Evolutionary conservation across 1,140 invertebrate species (phyloP).

Genomic region (Drosophila simulans): DNA sequence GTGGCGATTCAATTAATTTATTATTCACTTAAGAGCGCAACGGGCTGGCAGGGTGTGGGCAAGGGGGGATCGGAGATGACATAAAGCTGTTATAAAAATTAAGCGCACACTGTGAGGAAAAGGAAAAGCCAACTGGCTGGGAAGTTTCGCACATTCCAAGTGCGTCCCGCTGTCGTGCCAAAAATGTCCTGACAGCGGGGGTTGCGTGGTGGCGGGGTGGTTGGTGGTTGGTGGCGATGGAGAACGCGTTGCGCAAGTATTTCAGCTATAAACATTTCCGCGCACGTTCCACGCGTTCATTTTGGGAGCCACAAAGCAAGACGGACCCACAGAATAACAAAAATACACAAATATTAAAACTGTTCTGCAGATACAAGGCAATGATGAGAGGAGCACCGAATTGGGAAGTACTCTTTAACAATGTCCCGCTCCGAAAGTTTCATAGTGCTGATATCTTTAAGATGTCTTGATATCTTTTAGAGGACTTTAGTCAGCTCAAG

Average conservation of each 20-base stretch:
- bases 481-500: too few species aligned
- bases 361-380: not conserved
- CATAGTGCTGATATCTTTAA: too few species aligned
- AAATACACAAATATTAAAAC: slow-evolving; percentile 26
- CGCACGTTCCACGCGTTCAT: slow-evolving; percentile 71
- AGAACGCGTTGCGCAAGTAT: slow-evolving; percentile 65
- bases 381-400: not conserved
- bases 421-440: too few species aligned
- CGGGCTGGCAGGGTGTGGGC: slow-evolving; percentile 15
- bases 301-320: slow-evolving; percentile 37
- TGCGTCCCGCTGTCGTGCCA: slow-evolving; percentile 57
- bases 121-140: slow-evolving; percentile 6
- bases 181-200: slow-evolving; percentile 65
- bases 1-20: slow-evolving; percentile 80
- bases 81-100: slow-evolving; percentile 82
- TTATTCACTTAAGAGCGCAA: slow-evolving; percentile 76
- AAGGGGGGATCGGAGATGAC: slow-evolving; percentile 17
- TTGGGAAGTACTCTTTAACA: not conserved
- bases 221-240: slow-evolving; percentile 34
- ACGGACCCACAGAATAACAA: slow-evolving; percentile 6
- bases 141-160: slow-evolving; percentile 62
- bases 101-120: slow-evolving; percentile 52
- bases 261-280: slow-evolving; percentile 73
- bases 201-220: not conserved
- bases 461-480: too few species aligned